Evolutionary conservation across 2,797 vertebrate genomes (phyloP), one percentile per base, ranked within the genome.

Genomic region (Harpagifer antarcticus): DNA sequence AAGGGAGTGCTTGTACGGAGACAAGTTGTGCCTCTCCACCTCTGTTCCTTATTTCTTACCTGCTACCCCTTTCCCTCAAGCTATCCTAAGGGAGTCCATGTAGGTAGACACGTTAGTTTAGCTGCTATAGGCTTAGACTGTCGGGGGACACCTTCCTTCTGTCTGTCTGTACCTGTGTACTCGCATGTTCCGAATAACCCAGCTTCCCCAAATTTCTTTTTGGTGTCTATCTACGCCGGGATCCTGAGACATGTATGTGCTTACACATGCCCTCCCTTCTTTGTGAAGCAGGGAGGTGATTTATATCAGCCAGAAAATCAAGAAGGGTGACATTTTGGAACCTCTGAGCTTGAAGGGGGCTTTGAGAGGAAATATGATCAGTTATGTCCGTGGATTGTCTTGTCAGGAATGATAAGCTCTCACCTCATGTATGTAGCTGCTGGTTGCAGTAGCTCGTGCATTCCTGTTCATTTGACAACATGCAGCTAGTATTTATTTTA

Each of bases 351-450:
- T 37, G 23, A 73, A 76, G 45, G 48, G 56, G 59, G 63, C 70
- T 88, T 74, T 89, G 78, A 90, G 83, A 84, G 79, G 74, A 88
- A 88, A 88, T 71, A 83, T 86, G 85, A 89, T 86, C 78, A 86
- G 80, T 81, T 78, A 71, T 82, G 76, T 78, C 78, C 81, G 76
- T 79, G 86, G 86, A 91, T 89, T 89, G 87, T 84, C 76, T 90
- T 74, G 55, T 57, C 71, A 78, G 77, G 78, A 84, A 73, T 78
- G 71, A 68, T 77, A 49, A 89, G 79, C 84, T 83, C 48, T 82
- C 63, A 71, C 70, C 82, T 80, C 74, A 20, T 79, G 53, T 78
- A 65, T 73, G 55, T 56, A 56, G 84, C 63, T 70, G 75, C 70
- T 75, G 40, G 52, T 48, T 48, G 55, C 10, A 66, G 60, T 55